Percentiles rank a stretch among this genome's conserved stretches.
phyloP scores from a whole-genome alignment of 2,797 vertebrate species.

The Leptatherina wallacei region DNA sequence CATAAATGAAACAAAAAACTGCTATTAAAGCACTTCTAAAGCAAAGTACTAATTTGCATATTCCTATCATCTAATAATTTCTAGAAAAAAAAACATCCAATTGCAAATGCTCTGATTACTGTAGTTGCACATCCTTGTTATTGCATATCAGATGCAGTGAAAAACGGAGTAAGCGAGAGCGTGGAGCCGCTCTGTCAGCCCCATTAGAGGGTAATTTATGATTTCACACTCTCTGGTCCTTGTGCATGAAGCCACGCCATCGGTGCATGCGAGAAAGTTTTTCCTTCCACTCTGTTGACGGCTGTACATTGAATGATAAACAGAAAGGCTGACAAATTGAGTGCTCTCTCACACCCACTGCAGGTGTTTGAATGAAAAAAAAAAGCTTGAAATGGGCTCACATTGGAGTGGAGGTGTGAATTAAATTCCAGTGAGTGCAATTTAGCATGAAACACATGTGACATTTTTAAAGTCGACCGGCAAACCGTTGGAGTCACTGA shows the following conservation, averaged over 20 bases:
- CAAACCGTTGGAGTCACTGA: conserved; percentile 6
- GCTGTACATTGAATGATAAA: conserved; percentile 66
- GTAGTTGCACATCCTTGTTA: conserved; percentile 60
- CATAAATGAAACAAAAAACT: not conserved
- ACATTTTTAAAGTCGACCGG: conserved; percentile 35
- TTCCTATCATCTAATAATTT: conserved; percentile 62
- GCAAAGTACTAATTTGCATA: conserved; percentile 47
- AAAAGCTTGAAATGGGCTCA: conserved; percentile 16
- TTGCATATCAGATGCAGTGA: conserved; percentile 66
- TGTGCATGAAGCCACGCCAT: conserved; percentile 26
- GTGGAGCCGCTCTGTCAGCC: conserved; percentile 48
- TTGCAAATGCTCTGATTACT: conserved; percentile 54
- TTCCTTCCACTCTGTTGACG: conserved; percentile 56
- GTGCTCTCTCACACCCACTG: conserved; percentile 54
- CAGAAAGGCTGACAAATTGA: conserved; percentile 55
- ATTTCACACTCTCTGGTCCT: conserved; percentile 57
- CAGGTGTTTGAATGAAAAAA: conserved; percentile 68
- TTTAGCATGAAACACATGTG: conserved; percentile 30
- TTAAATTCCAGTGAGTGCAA: conserved; percentile 35
- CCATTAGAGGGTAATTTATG: conserved; percentile 72
- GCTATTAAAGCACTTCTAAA: conserved; percentile 40
- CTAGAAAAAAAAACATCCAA: conserved; percentile 5
- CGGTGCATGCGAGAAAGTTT: conserved; percentile 51
- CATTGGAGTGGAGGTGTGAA: conserved; percentile 49
- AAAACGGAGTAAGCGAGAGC: conserved; percentile 47